These are phyloP conservation scores for Epirrhoe alternata DNA, from an alignment of 2,888 invertebrate species.

Conservation along the genomic window DNA sequence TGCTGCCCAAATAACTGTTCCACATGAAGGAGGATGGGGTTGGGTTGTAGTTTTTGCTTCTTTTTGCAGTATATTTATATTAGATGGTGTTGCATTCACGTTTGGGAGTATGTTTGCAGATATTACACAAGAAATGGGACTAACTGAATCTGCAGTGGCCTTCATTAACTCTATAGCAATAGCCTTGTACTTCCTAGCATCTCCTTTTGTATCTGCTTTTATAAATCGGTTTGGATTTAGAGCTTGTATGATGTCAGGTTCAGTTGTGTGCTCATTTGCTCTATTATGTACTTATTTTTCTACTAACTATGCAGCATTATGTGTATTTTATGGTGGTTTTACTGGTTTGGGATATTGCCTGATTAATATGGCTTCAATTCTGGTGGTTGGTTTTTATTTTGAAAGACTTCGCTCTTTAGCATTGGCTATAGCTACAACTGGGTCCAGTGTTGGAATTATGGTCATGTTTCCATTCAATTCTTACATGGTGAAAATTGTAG, in stretches of 20 bases:
- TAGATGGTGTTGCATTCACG: constrained; percentile 71
- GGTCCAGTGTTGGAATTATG: constrained; percentile 74
- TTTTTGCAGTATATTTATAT: constrained; percentile 61
- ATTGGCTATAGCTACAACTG: constrained; percentile 64
- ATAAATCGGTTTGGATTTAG: constrained; percentile 79
- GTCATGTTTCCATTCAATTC: constrained; percentile 66
- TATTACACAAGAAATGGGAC: constrained; percentile 61
- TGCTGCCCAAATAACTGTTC: constrained; percentile 73
- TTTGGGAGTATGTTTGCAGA: constrained; percentile 71
- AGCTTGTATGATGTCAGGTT: constrained; percentile 70
- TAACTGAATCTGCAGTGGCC: constrained; percentile 60
- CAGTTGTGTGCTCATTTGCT: constrained; percentile 62
- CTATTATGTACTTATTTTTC: constrained; percentile 68
- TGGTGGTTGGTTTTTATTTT: constrained; percentile 79
- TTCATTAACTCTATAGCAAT: constrained; percentile 71
- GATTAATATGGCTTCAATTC: constrained; percentile 64
- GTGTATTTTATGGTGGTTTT: constrained; percentile 66
- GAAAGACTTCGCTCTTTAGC: constrained; percentile 71
- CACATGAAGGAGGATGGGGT: constrained; percentile 76
- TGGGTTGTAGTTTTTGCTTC: constrained; percentile 72
- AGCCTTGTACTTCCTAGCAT: constrained; percentile 67
- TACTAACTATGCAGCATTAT: constrained; percentile 55
- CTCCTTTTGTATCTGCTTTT: constrained; percentile 72
- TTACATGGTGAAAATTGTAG: constrained; percentile 61
- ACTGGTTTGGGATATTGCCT: constrained; percentile 72